phyloP scores from a whole-genome alignment of 2,113 vertebrate species.

The Hypocryptadius cinnamomeus region DNA sequence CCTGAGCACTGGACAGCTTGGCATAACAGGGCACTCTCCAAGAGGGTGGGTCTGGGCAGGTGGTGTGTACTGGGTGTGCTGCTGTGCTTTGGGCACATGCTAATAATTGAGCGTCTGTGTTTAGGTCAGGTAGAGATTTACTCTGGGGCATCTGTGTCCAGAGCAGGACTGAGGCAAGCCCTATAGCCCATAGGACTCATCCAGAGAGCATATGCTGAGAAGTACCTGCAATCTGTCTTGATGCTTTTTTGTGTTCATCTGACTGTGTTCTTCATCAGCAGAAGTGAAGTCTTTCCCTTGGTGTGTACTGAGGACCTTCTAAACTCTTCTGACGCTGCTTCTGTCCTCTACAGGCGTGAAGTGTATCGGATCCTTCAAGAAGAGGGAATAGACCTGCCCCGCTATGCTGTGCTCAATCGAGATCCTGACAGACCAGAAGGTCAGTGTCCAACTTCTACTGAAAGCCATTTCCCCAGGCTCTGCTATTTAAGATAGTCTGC shows the following conservation, averaged over 20 bases:
- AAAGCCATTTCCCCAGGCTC: neutral
- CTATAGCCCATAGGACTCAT: neutral
- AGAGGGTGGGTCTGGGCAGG: neutral
- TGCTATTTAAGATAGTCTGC: neutral
- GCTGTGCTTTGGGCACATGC: neutral
- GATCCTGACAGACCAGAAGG: slow-evolving; percentile 94
- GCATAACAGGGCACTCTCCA: neutral
- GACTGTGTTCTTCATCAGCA: neutral
- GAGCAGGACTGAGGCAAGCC: neutral
- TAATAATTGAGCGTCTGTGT: neutral
- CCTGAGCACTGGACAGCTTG: neutral
- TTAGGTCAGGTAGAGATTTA: neutral
- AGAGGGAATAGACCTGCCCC: slow-evolving; percentile 94
- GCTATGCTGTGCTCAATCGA: slow-evolving; percentile 93
- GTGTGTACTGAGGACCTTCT: neutral
- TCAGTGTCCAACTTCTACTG: slow-evolving; percentile 46
- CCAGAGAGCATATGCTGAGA: neutral
- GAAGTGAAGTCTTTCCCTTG: neutral
- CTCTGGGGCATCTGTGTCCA: neutral
- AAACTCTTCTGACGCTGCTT: neutral
- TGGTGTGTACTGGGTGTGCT: neutral
- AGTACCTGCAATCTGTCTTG: neutral
- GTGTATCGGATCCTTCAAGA: slow-evolving; percentile 97
- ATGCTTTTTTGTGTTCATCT: neutral
- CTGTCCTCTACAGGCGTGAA: slow-evolving; percentile 79